A percentile compares a stretch with the other conserved stretches of the same genome.
Evolutionary conservation across 2,888 invertebrate genomes (phyloP).

Genomic region (Tinea semifulvella): DNA sequence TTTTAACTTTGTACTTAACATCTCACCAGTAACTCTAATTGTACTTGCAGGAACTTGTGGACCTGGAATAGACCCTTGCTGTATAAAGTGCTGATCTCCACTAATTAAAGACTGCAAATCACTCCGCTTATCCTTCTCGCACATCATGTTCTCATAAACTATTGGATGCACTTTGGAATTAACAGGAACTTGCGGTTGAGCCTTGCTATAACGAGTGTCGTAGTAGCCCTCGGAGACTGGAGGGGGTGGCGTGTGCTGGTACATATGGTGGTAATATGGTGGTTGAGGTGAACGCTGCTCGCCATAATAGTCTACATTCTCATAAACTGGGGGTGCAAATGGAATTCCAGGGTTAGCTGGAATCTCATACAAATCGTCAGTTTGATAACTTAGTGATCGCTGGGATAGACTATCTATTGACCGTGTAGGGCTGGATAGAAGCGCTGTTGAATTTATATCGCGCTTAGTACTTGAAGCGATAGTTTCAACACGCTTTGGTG

Average conservation of each 20-base stretch:
- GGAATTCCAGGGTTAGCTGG: slow-evolving; percentile 47
- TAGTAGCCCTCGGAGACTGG: slow-evolving; percentile 52
- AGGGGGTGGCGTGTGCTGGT: slow-evolving; percentile 46
- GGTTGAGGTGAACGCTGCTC: slow-evolving; percentile 65
- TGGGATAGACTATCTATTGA: slow-evolving; percentile 70
- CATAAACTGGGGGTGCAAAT: slow-evolving; percentile 70
- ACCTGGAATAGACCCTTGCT: slow-evolving; percentile 50
- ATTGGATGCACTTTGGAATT: slow-evolving; percentile 52
- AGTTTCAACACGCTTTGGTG: slow-evolving; percentile 76
- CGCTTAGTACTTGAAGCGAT: slow-evolving; percentile 59
- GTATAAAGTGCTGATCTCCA: slow-evolving; percentile 46
- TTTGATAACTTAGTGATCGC: slow-evolving; percentile 61
- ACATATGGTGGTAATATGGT: slow-evolving; percentile 70
- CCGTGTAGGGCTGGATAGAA: slow-evolving; percentile 67
- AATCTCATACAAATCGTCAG: slow-evolving; percentile 56
- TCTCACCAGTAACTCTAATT: slow-evolving; percentile 22
- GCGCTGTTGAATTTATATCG: slow-evolving; percentile 44
- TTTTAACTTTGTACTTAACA: slow-evolving; percentile 55
- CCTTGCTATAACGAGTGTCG: slow-evolving; percentile 73
- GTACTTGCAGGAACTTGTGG: slow-evolving; percentile 56
- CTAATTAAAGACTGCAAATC: slow-evolving; percentile 39
- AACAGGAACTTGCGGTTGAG: slow-evolving; percentile 83
- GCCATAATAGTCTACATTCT: slow-evolving; percentile 83
- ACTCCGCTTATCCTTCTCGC: slow-evolving; percentile 49
- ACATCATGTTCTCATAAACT: slow-evolving; percentile 61